Conservation (phyloP, 2,113 vertebrate species). For the Cariama cristata region DNA sequence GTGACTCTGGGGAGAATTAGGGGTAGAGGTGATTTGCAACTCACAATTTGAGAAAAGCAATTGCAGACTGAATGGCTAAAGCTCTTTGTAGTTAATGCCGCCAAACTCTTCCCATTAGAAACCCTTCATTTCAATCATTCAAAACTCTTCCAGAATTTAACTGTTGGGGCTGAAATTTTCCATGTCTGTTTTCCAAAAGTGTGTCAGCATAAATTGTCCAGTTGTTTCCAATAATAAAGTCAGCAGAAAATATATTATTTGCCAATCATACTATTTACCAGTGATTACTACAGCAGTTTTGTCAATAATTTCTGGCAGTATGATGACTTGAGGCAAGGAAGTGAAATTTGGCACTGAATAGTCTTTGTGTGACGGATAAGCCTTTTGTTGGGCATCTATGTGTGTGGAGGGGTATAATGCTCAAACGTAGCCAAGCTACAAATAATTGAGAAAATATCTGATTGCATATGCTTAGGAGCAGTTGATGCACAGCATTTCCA, state of each 20-base stretch:
- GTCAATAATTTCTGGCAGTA: conserved; percentile 47
- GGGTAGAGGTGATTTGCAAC: background rate
- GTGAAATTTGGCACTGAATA: background rate
- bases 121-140: background rate
- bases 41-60: background rate
- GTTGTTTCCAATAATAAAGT: conserved; percentile 55
- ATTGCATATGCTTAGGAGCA: background rate
- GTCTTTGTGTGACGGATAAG: background rate
- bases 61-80: background rate
- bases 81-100: background rate
- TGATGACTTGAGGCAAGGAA: conserved; percentile 18
- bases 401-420: background rate
- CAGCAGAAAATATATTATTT: conserved; percentile 57
- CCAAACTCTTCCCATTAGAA: conserved; percentile 41
- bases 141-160: conserved; percentile 51
- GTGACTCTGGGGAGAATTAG: background rate
- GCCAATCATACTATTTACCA: conserved; percentile 46
- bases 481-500: background rate
- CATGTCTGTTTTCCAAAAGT: conserved; percentile 25
- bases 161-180: conserved; percentile 34
- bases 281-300: conserved; percentile 20
- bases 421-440: background rate
- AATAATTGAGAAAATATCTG: conserved; percentile 44
- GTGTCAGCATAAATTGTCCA: conserved; percentile 47
- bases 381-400: background rate